These are phyloP conservation scores for Sisor rabdophorus DNA, from an alignment of 2,113 vertebrate genomes.

Conservation along the genomic window DNA sequence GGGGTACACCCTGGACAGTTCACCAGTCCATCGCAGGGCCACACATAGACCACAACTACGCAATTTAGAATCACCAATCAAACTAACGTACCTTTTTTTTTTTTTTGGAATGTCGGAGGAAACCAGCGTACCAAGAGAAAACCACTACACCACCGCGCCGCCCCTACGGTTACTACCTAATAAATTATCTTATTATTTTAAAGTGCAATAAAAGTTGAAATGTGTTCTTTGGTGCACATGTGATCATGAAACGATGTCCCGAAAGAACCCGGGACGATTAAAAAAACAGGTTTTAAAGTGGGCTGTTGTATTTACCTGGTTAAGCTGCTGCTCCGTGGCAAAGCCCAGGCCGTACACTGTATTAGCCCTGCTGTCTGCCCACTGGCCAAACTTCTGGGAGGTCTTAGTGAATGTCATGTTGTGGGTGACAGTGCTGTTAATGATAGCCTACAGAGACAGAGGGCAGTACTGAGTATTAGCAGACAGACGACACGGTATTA, in stretches of 20 bases:
- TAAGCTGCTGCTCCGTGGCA: conserved; percentile 89
- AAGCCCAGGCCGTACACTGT: conserved; percentile 94
- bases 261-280: background rate
- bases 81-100: too few relatives aligned
- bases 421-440: conserved; percentile 93
- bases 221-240: background rate
- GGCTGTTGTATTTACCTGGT: conserved; percentile 73
- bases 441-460: conserved; percentile 79
- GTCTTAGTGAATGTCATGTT: conserved; percentile 98
- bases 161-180: too few relatives aligned
- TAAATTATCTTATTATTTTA: too few relatives aligned
- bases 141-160: too few relatives aligned
- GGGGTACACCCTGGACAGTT: too few relatives aligned
- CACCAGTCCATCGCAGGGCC: too few relatives aligned
- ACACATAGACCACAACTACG: too few relatives aligned
- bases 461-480: background rate
- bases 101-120: too few relatives aligned
- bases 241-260: background rate
- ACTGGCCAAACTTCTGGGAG: too few relatives aligned
- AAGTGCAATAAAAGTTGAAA: background rate
- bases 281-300: background rate
- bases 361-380: conserved; percentile 94
- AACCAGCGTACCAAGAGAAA: too few relatives aligned
- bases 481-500: background rate
- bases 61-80: too few relatives aligned